These are phyloP conservation scores for Atrichornis clamosus DNA, from an alignment of 2,113 vertebrate genomes.

Conservation along the genomic window DNA sequence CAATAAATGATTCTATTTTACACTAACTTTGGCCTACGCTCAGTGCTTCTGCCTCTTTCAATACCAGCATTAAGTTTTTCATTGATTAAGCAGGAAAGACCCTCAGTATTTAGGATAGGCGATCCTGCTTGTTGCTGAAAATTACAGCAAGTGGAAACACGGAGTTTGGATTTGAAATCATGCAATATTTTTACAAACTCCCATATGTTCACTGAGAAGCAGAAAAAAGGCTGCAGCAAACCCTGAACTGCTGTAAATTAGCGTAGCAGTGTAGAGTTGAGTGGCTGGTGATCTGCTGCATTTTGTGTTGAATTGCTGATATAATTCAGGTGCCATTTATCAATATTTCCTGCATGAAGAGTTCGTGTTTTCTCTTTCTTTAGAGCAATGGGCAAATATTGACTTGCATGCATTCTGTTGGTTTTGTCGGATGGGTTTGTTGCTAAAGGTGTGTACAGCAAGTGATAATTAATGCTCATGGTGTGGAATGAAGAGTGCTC, in stretches of 20 bases:
- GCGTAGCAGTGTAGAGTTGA: background rate
- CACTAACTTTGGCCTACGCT: background rate
- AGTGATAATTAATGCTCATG: background rate
- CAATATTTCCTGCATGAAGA: background rate
- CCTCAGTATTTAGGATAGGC: background rate
- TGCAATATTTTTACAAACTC: background rate
- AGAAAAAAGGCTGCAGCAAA: background rate
- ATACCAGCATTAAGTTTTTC: background rate
- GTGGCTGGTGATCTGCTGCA: background rate
- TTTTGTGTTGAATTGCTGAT: background rate
- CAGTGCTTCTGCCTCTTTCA: background rate
- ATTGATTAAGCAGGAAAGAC: background rate
- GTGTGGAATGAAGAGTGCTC: background rate
- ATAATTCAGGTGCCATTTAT: background rate
- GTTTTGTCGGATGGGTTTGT: background rate
- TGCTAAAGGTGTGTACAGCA: background rate
- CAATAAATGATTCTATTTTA: background rate
- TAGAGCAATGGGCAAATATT: background rate
- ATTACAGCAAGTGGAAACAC: background rate
- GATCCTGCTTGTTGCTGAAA: background rate
- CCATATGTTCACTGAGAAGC: background rate
- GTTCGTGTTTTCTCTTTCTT: background rate
- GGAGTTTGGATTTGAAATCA: background rate
- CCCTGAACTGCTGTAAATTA: background rate
- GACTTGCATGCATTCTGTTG: background rate